Evolutionary conservation across 2,888 invertebrate species (phyloP), one percentile per base, ranked within the genome.

Genomic region (Proisotoma minuta): DNA sequence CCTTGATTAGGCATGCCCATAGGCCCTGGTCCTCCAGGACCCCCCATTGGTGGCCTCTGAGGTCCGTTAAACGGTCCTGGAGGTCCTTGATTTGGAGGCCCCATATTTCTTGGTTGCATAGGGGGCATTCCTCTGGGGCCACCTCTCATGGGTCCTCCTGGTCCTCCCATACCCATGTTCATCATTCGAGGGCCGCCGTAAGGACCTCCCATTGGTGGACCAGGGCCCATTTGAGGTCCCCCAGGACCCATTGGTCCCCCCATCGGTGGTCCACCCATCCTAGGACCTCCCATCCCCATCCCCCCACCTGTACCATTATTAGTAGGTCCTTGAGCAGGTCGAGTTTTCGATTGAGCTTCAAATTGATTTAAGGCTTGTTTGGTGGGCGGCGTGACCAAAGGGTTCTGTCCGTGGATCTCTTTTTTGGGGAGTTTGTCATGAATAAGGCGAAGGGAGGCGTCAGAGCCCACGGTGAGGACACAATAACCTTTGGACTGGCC

Each of bases 401-500:
- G 96, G 73, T 85, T 86, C 78, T 97, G 97, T 34, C 97, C 97
- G 77, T 99, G 96, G 59, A 99, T 83, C 76, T 95, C 94, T 78
- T 91, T 92, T 78, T 93, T 91, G n/a, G 93, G 88, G 69, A 99
- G 82, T 73, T 93, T 87, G 73, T 99, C 98, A 85, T 98, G 85
- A 64, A 95, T 88, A 76, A 87, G 81, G 60, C 94, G 83, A 79
- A 93, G 85, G 73, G 96, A 95, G 69, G 85, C 83, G 76, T 98
- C 97, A 0, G 96, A 95, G 18, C 91, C 94, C 71, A 99, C 82
- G 1, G 94, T 91, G 73, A 98, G 87, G 54, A 97, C 89, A 78
- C 97, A 98, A 81, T 97, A 99, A 28, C 99, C 95, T 82, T 98
- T 98, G 0, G 95, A 96, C 79, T 97, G 97, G 26, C 98, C 98